phyloP scores from a whole-genome alignment of 2,113 vertebrate genomes.

The Podarcis raffonei region DNA sequence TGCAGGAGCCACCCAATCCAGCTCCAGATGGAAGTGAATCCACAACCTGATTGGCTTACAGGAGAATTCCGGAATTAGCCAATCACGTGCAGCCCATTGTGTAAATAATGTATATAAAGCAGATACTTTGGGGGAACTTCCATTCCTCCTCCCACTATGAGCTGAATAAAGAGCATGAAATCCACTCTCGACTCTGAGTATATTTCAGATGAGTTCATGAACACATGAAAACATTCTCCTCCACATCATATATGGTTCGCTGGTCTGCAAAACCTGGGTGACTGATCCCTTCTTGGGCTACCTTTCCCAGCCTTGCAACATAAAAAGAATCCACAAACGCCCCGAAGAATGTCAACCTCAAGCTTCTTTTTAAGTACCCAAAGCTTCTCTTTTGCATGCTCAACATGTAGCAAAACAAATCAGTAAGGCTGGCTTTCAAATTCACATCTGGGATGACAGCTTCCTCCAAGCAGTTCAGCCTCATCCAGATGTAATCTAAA shows the following conservation, averaged over 20 bases:
- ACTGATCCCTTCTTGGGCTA: neutral
- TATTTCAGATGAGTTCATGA: neutral
- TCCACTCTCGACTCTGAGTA: too few relatives aligned
- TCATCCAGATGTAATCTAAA: slow-evolving; percentile 70
- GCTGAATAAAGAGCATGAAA: too few relatives aligned
- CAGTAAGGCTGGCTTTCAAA: slow-evolving; percentile 16
- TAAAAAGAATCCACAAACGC: neutral
- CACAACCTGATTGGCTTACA: too few relatives aligned
- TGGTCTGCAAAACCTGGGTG: neutral
- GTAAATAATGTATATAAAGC: too few relatives aligned
- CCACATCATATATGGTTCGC: neutral
- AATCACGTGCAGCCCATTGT: too few relatives aligned
- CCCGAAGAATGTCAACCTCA: neutral
- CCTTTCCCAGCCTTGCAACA: neutral
- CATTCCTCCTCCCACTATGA: too few relatives aligned
- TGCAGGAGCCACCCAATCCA: too few relatives aligned
- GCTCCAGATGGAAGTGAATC: too few relatives aligned
- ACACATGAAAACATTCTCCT: neutral
- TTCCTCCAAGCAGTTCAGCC: slow-evolving; percentile 64
- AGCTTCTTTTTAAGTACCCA: slow-evolving; percentile 14
- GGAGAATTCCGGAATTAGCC: too few relatives aligned
- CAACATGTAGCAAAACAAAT: slow-evolving; percentile 21
- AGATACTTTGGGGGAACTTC: too few relatives aligned
- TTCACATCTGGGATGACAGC: slow-evolving; percentile 59
- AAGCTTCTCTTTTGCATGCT: neutral